A percentile compares a stretch with the other conserved stretches of the same genome.
Conservation (phyloP, 1,140 invertebrate species). For the Himalopsyche phryganea region DNA sequence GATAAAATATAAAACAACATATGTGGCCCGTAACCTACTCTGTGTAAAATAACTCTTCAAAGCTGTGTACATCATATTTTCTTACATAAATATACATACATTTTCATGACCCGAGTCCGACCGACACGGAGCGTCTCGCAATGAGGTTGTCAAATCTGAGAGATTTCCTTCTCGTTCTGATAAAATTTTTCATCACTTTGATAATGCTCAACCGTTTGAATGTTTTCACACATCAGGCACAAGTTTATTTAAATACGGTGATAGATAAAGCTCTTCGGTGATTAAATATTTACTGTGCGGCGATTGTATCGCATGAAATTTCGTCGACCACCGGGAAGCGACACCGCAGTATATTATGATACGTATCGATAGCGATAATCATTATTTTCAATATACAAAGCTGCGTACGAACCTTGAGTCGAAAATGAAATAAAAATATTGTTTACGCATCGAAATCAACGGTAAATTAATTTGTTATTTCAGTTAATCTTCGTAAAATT, state of each 20-base stretch:
- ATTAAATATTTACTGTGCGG: conserved; percentile 1
- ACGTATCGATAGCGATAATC: too few species aligned
- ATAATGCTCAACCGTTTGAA: too few species aligned
- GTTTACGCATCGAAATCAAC: too few species aligned
- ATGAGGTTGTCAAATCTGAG: conserved; percentile 1
- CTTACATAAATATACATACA: conserved; percentile 3
- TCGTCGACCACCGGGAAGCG: too few species aligned
- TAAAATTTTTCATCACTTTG: background rate
- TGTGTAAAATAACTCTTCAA: conserved; percentile 5
- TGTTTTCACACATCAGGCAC: conserved; percentile 22
- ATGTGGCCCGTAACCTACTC: conserved; percentile 12
- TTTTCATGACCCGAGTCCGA: conserved; percentile 1
- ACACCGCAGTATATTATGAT: too few species aligned
- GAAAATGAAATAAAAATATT: too few species aligned
- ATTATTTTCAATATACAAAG: too few species aligned
- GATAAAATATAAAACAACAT: background rate
- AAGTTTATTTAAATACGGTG: conserved; percentile 11
- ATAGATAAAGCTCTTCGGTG: conserved; percentile 16
- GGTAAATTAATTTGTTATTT: too few species aligned
- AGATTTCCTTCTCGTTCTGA: background rate
- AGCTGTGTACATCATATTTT: conserved; percentile 3
- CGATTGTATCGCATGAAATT: too few species aligned
- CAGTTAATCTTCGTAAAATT: too few species aligned
- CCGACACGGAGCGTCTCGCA: conserved; percentile 6
- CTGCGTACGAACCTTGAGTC: too few species aligned